phyloP scores from a whole-genome alignment of 2,888 invertebrate species.

The Hololepta plana region DNA sequence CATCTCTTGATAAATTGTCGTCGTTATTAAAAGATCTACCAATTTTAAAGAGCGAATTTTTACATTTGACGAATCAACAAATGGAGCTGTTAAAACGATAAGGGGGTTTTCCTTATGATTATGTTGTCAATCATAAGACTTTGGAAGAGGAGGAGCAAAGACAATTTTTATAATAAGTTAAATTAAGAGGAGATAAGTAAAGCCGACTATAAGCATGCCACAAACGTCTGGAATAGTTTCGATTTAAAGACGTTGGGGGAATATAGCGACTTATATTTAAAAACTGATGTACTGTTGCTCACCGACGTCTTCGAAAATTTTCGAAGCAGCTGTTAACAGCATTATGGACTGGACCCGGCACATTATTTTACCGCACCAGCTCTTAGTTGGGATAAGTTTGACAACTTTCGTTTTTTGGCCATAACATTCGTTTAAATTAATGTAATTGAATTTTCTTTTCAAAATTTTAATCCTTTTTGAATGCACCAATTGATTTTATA shows the following conservation, averaged over 20 bases:
- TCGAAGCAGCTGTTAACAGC: too few species aligned
- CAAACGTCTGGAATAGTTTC: background rate
- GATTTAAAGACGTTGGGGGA: background rate
- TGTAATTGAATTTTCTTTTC: too few species aligned
- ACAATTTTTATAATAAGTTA: conserved; percentile 1
- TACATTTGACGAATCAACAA: background rate
- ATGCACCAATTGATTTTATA: too few species aligned
- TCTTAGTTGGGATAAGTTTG: too few species aligned
- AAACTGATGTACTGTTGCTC: too few species aligned
- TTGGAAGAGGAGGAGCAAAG: background rate
- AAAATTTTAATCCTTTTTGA: too few species aligned
- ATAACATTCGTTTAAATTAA: too few species aligned
- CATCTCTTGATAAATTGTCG: background rate
- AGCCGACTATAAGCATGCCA: background rate
- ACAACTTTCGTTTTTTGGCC: too few species aligned
- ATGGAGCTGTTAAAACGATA: background rate
- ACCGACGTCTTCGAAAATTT: too few species aligned
- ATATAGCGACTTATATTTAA: background rate
- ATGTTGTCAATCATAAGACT: background rate
- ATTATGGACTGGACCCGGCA: too few species aligned
- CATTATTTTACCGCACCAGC: too few species aligned
- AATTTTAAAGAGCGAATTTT: background rate
- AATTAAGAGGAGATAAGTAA: background rate
- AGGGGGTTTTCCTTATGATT: background rate
- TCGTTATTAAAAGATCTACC: background rate